These are phyloP conservation scores for Actinernus sp. DNA, from an alignment of 92 coral and sea anemone species.

Conservation along the genomic window DNA sequence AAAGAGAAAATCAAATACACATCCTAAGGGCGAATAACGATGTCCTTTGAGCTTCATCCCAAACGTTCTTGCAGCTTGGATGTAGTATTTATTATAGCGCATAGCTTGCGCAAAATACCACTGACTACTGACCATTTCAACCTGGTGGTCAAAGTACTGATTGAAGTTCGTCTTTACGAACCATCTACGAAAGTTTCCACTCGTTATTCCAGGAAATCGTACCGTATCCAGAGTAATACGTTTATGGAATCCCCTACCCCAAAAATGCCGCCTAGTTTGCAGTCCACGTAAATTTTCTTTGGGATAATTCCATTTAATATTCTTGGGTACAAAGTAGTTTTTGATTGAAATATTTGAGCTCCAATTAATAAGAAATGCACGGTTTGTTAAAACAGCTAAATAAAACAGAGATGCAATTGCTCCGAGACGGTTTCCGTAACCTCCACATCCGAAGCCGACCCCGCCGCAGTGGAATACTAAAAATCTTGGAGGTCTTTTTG, in stretches of 20 bases:
- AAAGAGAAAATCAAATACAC: slow-evolving; percentile 79
- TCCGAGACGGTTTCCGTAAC: slow-evolving; percentile 76
- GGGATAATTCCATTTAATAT: slow-evolving; percentile 53
- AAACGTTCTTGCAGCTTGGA: slow-evolving; percentile 10
- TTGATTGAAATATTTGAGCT: slow-evolving; percentile 41
- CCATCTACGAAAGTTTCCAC: slow-evolving; percentile 42
- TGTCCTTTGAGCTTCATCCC: slow-evolving; percentile 45
- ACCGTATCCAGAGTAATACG: slow-evolving; percentile 19
- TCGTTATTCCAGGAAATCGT: slow-evolving; percentile 3
- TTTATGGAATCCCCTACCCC: slow-evolving; percentile 63
- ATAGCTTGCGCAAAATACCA: slow-evolving; percentile 73
- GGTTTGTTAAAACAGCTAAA: slow-evolving; percentile 69
- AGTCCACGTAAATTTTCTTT: slow-evolving; percentile 27
- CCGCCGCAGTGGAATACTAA: slow-evolving; percentile 76
- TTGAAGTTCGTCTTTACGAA: slow-evolving; percentile 30
- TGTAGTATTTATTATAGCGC: slow-evolving; percentile 50
- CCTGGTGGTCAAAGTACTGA: slow-evolving; percentile 38
- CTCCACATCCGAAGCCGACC: slow-evolving; percentile 67
- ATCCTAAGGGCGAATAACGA: slow-evolving; percentile 63
- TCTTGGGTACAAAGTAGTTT: slow-evolving; percentile 61
- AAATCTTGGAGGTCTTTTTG: slow-evolving; percentile 22
- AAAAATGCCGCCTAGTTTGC: slow-evolving; percentile 46
- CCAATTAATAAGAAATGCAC: slow-evolving; percentile 79
- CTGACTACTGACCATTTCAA: slow-evolving; percentile 64
- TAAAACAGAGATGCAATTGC: slow-evolving; percentile 64